A percentile compares a stretch with the other conserved stretches of the same genome.
Conservation (phyloP, 2,888 invertebrate genomes). For the Cheilosia scutellata region DNA sequence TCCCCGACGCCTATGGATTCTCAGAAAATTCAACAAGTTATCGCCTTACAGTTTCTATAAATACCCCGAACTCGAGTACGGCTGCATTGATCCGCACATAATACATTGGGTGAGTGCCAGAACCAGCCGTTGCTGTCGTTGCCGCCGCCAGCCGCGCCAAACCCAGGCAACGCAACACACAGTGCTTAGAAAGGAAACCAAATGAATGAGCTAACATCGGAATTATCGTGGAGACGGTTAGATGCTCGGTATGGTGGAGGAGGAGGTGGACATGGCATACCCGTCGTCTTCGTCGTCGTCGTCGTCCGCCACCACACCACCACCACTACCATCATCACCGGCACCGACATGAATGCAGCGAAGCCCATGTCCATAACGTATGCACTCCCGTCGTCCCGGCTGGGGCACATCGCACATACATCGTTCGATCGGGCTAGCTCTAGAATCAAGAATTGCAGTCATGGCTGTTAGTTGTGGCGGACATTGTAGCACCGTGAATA, state of each 20-base stretch:
- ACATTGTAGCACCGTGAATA: slow-evolving; percentile 72
- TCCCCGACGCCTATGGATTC: slow-evolving; percentile 77
- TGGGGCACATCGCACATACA: slow-evolving; percentile 11
- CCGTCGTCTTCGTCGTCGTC: slow-evolving; percentile 25
- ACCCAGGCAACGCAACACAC: slow-evolving; percentile 30
- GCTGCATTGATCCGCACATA: slow-evolving; percentile 75
- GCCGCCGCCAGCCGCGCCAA: slow-evolving; percentile 31
- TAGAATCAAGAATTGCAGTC: slow-evolving; percentile 75
- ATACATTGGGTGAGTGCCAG: slow-evolving; percentile 74
- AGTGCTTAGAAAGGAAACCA: slow-evolving; percentile 75
- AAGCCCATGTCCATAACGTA: slow-evolving; percentile 68
- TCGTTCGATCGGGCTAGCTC: slow-evolving; percentile 47
- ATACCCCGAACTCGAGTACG: slow-evolving; percentile 75
- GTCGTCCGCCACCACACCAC: not conserved
- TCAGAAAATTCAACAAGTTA: slow-evolving; percentile 77
- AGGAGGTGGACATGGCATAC: slow-evolving; percentile 35
- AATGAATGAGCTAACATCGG: slow-evolving; percentile 76
- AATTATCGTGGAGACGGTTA: slow-evolving; percentile 60
- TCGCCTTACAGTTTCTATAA: slow-evolving; percentile 76
- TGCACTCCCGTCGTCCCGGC: slow-evolving; percentile 43
- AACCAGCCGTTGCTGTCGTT: slow-evolving; percentile 48
- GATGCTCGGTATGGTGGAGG: slow-evolving; percentile 33
- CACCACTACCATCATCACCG: not conserved
- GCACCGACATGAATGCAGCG: slow-evolving; percentile 31
- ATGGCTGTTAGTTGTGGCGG: slow-evolving; percentile 66